A percentile compares a stretch with the other conserved stretches of the same genome.
Conservation (phyloP, 2,888 invertebrate species). For the Pilophorus perplexus region DNA sequence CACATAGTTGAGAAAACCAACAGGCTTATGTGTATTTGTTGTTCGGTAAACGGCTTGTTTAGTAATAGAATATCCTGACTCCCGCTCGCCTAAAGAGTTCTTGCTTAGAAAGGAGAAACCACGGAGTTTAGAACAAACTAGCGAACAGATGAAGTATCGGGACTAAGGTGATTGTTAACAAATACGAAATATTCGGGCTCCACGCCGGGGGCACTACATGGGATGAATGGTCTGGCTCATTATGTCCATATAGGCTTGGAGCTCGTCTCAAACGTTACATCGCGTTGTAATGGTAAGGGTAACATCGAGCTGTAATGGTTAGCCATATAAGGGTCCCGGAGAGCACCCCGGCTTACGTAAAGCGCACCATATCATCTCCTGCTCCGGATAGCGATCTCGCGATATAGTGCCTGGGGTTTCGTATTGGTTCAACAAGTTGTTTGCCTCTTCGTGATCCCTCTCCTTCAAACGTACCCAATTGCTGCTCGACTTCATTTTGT, state of each 20-base stretch:
- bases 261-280: conserved; percentile 34
- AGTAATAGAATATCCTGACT: too few relatives aligned
- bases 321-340: conserved; percentile 25
- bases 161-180: conserved; percentile 8
- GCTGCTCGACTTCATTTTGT: too few relatives aligned
- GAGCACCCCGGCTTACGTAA: conserved; percentile 36
- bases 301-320: conserved; percentile 34
- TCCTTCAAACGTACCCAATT: neutral
- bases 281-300: conserved; percentile 19
- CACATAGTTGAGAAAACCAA: too few relatives aligned
- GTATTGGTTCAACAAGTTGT: conserved; percentile 29
- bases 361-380: conserved; percentile 33
- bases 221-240: conserved; percentile 37
- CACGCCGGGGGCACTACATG: conserved; percentile 1
- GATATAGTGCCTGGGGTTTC: conserved; percentile 15
- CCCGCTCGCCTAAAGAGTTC: too few relatives aligned
- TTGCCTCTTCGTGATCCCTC: neutral
- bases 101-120: conserved; percentile 14
- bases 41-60: too few relatives aligned
- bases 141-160: conserved; percentile 25
- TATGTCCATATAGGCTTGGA: conserved; percentile 33
- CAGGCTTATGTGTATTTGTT: too few relatives aligned
- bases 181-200: conserved; percentile 31
- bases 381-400: conserved; percentile 27
- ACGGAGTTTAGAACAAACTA: neutral